Evolutionary conservation across 1,140 invertebrate genomes (phyloP), one percentile per base, ranked within the genome.

Genomic region (Euglossa dilemma): DNA sequence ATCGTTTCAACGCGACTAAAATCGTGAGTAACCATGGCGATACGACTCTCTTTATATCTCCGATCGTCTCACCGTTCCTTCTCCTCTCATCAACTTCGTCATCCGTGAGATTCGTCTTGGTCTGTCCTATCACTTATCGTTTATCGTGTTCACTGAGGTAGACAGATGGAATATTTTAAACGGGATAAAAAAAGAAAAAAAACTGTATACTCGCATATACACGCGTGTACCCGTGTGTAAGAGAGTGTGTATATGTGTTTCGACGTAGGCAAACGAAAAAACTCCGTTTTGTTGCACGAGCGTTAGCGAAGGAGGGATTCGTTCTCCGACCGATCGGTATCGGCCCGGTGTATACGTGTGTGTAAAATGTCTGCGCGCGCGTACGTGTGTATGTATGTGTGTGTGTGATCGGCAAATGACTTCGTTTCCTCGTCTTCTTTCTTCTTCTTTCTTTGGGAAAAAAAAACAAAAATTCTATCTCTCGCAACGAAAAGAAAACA

Each of bases 131-230:
- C 87, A 90, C 84, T 87, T 92, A 92, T 89, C 85, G 87, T 90
- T 92, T 92, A 91, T 91, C 90, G 90, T 92, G 90, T 93, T 92
- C 91, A 92, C 87, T 94, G 93, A 94, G 93, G 93, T 93, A 94
- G 93, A 90, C 92, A 86, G 92, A 93, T 93, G 93, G 93, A 93
- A 93, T 93, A 91, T 85, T 82, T 73, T 61, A 52, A 77, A 45
- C 45, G 50, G 73, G 72, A 6, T 50, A 20, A 36, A 36, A 25
- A 56, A 70, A 83, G 50, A 20, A 36, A 36, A 25, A 56, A 70
- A 83, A 56, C 59, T 56, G 75, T 82, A 70, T 50, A 52, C 70
- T 54, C 72, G 47, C 61, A 54, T 75, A 73, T 54, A 36, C 12
- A 45, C 36, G 66, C 70, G 14, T 78, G 54, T 61, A 8, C n/a